Conservation (phyloP, 1,140 invertebrate genomes). For the Archegozetes longisetosus region DNA sequence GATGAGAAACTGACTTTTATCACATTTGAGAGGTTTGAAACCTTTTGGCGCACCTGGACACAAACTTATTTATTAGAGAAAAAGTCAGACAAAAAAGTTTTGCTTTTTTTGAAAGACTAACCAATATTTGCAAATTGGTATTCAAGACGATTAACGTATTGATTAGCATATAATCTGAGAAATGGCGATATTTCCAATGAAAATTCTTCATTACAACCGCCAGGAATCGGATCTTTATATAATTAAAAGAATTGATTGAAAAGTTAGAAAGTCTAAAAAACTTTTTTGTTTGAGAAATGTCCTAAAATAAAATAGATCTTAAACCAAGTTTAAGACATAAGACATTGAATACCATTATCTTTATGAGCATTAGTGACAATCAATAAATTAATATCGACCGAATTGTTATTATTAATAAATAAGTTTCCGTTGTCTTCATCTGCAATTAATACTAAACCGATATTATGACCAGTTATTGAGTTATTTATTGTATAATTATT, state of each 20-base stretch:
- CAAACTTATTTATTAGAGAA: background rate
- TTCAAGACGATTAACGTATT: constrained; percentile 39
- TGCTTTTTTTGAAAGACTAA: background rate
- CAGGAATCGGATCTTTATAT: constrained; percentile 51
- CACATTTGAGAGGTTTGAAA: constrained; percentile 3
- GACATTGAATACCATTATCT: background rate
- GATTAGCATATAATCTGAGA: constrained; percentile 34
- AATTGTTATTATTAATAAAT: background rate
- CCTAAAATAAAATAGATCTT: background rate
- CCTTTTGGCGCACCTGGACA: background rate
- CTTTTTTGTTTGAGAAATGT: background rate
- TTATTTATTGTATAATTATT: constrained; percentile 23
- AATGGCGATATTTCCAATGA: constrained; percentile 45
- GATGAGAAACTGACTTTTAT: constrained; percentile 21
- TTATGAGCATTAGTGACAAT: background rate
- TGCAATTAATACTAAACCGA: constrained; percentile 38
- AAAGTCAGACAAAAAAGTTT: background rate
- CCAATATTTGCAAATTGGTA: constrained; percentile 37
- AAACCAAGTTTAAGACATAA: background rate
- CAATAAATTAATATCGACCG: background rate
- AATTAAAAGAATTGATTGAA: background rate
- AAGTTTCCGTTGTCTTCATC: background rate
- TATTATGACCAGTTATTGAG: constrained; percentile 39
- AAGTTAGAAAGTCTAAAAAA: background rate
- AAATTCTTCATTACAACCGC: constrained; percentile 56